These are phyloP conservation scores for Pseudorhiza aurosa DNA, from an alignment of 30 jellyfish, hydroid and myxozoan genomes.

Conservation along the genomic window DNA sequence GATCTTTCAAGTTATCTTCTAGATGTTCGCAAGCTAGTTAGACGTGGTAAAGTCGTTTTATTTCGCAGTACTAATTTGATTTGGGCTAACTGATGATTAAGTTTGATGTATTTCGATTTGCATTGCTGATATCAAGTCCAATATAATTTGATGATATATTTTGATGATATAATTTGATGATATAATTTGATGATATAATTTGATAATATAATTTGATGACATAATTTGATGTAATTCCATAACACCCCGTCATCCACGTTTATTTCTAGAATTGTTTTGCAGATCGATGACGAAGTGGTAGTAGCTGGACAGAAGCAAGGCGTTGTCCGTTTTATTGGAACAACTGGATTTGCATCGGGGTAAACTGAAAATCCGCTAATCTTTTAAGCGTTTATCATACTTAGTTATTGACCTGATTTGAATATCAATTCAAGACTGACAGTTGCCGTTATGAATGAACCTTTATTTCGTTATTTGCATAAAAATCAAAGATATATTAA, in stretches of 20 bases:
- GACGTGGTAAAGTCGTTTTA: no score
- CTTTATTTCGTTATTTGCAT: neutral
- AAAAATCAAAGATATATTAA: no score
- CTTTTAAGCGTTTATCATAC: neutral
- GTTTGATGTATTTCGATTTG: no score
- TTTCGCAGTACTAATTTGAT: no score
- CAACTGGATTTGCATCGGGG: constrained; percentile 86
- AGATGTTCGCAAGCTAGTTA: no score
- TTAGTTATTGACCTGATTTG: neutral
- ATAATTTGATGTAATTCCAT: no score
- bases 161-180: neutral
- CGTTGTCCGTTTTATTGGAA: constrained; percentile 72
- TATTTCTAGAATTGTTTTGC: no score
- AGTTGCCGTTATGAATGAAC: neutral
- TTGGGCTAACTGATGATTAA: no score
- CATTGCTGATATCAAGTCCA: neutral
- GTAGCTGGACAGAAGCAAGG: constrained; percentile 89
- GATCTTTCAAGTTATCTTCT: no score
- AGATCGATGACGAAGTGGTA: constrained; percentile 72
- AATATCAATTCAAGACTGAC: neutral
- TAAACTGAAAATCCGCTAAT: constrained; percentile 2
- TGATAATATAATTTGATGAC: no score
- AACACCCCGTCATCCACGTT: no score
- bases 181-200: no score
- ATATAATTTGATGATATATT: neutral